These are phyloP conservation scores for Drosophila testacea DNA, from an alignment of 2,888 invertebrate genomes.

Conservation along the genomic window DNA sequence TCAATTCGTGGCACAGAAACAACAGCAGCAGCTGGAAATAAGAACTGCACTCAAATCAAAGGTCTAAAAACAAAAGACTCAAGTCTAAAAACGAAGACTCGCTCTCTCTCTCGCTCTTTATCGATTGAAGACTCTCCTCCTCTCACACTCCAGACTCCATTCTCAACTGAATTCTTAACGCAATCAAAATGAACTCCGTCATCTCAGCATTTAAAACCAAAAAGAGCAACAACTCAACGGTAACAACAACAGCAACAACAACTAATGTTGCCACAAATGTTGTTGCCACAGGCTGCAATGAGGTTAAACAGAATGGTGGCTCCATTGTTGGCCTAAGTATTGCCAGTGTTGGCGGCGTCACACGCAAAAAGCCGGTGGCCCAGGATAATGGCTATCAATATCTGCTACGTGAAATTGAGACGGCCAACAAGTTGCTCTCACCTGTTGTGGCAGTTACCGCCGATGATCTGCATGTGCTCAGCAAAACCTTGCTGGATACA, in stretches of 20 bases:
- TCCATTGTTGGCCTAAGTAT: slow-evolving; percentile 47
- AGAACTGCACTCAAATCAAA: slow-evolving; percentile 25
- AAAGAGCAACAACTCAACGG: slow-evolving; percentile 69
- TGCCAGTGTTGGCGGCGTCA: slow-evolving; percentile 57
- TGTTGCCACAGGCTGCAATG: slow-evolving; percentile 10
- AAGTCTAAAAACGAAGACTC: not conserved
- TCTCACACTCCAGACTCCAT: not conserved
- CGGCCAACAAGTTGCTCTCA: slow-evolving; percentile 83
- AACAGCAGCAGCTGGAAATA: slow-evolving; percentile 48
- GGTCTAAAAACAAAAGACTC: slow-evolving; percentile 7
- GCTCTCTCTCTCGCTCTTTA: not conserved
- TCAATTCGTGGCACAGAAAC: slow-evolving; percentile 15
- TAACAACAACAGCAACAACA: slow-evolving; percentile 27
- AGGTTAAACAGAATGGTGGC: slow-evolving; percentile 40
- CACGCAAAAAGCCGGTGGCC: slow-evolving; percentile 73
- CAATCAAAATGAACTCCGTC: slow-evolving; percentile 84
- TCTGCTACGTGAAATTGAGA: slow-evolving; percentile 84
- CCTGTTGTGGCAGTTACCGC: slow-evolving; percentile 76
- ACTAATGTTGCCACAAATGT: slow-evolving; percentile 25
- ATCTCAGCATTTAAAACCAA: slow-evolving; percentile 85
- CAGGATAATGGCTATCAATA: slow-evolving; percentile 85
- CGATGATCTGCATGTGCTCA: slow-evolving; percentile 71
- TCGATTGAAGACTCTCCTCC: slow-evolving; percentile 3
- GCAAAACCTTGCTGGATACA: slow-evolving; percentile 13
- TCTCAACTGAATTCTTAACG: slow-evolving; percentile 8